Percentiles rank a stretch among this genome's conserved stretches.
These are phyloP conservation scores for Acleris cristana DNA, from an alignment of 2,888 invertebrate genomes.

Conservation along the genomic window DNA sequence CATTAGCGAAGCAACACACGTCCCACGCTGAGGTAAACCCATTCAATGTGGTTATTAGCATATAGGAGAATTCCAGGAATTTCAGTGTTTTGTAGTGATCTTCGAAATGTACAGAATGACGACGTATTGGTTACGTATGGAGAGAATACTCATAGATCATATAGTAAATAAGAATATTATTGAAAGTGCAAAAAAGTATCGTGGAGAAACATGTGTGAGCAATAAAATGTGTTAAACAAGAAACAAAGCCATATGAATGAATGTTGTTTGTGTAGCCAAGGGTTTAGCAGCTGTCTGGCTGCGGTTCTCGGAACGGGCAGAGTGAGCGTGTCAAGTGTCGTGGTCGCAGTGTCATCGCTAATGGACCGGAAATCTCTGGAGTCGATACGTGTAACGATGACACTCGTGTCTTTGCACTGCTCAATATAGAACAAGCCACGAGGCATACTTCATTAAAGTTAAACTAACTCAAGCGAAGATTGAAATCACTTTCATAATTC, in stretches of 20 bases:
- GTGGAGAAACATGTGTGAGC: neutral
- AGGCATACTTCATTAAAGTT: neutral
- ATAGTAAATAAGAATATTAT: no score
- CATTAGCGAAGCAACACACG: conserved; percentile 35
- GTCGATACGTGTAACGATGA: conserved; percentile 21
- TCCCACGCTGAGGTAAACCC: conserved; percentile 26
- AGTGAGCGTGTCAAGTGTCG: conserved; percentile 32
- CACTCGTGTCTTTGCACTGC: neutral
- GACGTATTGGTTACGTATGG: neutral
- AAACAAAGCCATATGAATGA: conserved; percentile 22
- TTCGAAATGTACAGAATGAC: neutral
- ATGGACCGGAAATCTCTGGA: conserved; percentile 29
- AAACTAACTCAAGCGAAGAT: no score
- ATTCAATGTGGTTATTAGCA: conserved; percentile 25
- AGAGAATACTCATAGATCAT: neutral
- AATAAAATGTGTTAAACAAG: conserved; percentile 7
- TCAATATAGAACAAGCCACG: neutral
- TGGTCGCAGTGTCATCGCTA: conserved; percentile 30
- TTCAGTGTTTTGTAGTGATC: neutral
- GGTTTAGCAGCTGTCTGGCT: conserved; percentile 21
- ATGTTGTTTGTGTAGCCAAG: conserved; percentile 21
- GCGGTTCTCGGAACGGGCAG: conserved; percentile 23
- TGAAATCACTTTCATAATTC: no score
- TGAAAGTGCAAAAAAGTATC: neutral
- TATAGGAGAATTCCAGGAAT: conserved; percentile 6